A percentile compares a stretch with the other conserved stretches of the same genome.
Conservation (phyloP, 2,113 vertebrate genomes). For the Gymnarchus niloticus region DNA sequence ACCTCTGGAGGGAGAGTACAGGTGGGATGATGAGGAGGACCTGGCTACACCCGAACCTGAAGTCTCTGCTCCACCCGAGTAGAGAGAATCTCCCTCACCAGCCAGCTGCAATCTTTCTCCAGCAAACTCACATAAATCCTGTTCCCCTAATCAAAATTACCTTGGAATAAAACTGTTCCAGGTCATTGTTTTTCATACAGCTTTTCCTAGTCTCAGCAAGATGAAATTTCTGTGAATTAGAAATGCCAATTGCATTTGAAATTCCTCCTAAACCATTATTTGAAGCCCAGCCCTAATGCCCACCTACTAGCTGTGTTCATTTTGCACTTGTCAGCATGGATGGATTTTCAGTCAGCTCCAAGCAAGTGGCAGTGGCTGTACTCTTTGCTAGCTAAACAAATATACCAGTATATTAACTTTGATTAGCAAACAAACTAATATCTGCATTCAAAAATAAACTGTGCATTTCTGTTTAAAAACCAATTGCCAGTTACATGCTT, state of each 20-base stretch:
- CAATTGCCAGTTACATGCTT: background rate
- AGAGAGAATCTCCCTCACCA: background rate
- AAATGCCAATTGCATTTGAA: background rate
- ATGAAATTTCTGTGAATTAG: background rate
- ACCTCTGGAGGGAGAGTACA: background rate
- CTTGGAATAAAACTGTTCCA: background rate
- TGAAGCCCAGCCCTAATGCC: background rate
- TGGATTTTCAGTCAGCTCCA: background rate
- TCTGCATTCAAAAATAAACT: slow-evolving; percentile 12
- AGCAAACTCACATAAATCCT: background rate
- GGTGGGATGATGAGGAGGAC: background rate
- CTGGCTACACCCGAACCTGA: background rate
- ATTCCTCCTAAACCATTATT: background rate
- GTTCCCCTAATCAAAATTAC: background rate
- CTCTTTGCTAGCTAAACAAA: background rate
- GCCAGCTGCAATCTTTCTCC: background rate
- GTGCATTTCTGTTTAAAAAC: slow-evolving; percentile 9
- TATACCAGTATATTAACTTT: slow-evolving; percentile 9
- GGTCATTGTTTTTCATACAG: background rate
- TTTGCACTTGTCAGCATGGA: background rate
- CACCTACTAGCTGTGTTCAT: background rate
- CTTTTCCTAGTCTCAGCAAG: slow-evolving; percentile 2
- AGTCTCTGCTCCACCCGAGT: background rate
- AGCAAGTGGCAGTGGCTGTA: background rate
- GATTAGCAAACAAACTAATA: background rate